phyloP scores from a whole-genome alignment of 2,888 invertebrate species.

The Melikaiella ostensackeni region DNA sequence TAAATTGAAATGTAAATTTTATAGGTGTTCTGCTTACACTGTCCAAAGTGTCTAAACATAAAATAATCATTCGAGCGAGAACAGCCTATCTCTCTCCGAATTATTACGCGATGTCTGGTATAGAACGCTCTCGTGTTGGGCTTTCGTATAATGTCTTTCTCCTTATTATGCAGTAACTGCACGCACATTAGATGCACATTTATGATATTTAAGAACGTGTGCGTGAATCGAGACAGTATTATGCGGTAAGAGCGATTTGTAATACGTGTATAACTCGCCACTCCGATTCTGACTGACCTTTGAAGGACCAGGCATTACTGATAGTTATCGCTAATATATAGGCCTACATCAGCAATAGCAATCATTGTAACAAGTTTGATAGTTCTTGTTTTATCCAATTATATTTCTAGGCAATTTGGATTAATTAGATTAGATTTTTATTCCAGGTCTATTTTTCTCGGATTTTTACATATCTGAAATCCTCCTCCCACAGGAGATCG shows the following conservation, averaged over 20 bases:
- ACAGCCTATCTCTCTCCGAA: background rate
- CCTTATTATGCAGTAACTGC: conserved; percentile 24
- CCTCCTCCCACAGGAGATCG: too few relatives aligned
- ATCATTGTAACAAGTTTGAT: background rate
- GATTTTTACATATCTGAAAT: too few relatives aligned
- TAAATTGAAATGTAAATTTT: background rate
- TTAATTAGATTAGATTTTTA: too few relatives aligned
- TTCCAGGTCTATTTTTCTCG: too few relatives aligned
- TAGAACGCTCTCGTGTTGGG: conserved; percentile 2
- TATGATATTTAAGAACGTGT: conserved; percentile 14
- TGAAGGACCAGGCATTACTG: conserved; percentile 29
- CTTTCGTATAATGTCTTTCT: conserved; percentile 34
- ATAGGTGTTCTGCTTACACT: background rate
- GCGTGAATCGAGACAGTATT: conserved; percentile 29
- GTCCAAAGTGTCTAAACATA: background rate
- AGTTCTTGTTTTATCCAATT: background rate
- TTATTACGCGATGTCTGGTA: background rate
- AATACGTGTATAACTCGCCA: conserved; percentile 23
- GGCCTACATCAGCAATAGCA: background rate
- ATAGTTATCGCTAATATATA: conserved; percentile 14
- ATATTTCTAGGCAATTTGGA: background rate
- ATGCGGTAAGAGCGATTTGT: conserved; percentile 30
- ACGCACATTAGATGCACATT: conserved; percentile 27
- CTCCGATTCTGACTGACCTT: conserved; percentile 32
- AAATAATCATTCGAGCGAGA: background rate